Evolutionary conservation across 1,140 invertebrate species (phyloP).

Genomic region (Coenobita brevimanus): DNA sequence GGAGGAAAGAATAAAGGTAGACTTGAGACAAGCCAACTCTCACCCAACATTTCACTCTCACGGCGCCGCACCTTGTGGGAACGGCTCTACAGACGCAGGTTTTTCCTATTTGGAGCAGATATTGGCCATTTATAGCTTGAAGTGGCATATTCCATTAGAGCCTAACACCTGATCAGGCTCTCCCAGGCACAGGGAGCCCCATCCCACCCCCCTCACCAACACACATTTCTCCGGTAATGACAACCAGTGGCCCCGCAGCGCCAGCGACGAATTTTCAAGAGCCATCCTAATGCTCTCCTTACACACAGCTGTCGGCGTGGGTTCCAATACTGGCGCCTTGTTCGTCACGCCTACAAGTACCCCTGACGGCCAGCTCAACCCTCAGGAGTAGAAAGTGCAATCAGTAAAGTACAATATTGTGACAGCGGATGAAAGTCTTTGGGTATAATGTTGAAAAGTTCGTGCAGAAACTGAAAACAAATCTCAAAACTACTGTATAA

Average conservation of each 20-base stretch:
- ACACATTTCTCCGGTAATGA: not conserved
- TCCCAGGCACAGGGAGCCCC: not conserved
- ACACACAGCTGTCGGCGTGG: not conserved
- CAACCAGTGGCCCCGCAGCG: not conserved
- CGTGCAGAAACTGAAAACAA: too few species aligned
- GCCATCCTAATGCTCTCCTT: slow-evolving; percentile 5
- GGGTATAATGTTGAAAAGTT: too few species aligned
- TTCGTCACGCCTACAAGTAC: not conserved
- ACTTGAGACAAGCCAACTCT: not conserved
- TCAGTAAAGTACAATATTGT: too few species aligned
- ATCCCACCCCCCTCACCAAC: too few species aligned
- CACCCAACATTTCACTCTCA: not conserved
- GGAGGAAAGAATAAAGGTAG: too few species aligned
- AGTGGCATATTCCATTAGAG: slow-evolving; percentile 25
- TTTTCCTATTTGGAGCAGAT: slow-evolving; percentile 6
- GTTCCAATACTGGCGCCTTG: not conserved
- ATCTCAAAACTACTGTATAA: too few species aligned
- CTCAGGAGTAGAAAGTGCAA: too few species aligned
- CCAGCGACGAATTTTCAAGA: slow-evolving; percentile 5
- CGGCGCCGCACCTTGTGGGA: not conserved
- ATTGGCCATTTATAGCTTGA: slow-evolving; percentile 23
- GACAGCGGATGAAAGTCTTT: too few species aligned
- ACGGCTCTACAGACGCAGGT: slow-evolving; percentile 15
- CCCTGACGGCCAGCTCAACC: too few species aligned
- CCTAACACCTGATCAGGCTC: slow-evolving; percentile 9